These are phyloP conservation scores for Tichodroma muraria DNA, from an alignment of 2,113 vertebrate genomes.

Conservation along the genomic window DNA sequence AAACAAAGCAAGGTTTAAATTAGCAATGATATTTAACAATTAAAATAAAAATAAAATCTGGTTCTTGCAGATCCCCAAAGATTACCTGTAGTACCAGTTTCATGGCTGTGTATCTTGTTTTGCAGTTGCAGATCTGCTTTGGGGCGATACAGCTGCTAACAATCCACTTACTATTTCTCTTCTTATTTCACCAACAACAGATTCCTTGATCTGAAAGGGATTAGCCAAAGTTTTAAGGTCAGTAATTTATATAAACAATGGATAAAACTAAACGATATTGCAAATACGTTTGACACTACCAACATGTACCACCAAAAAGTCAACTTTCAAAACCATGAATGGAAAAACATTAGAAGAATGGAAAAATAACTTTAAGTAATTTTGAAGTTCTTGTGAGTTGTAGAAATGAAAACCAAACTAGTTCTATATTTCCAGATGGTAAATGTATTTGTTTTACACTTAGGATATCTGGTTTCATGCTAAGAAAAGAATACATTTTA, in stretches of 20 bases:
- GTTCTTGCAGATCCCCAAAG: background rate
- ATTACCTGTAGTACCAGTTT: slow-evolving; percentile 65
- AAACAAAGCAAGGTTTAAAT: background rate
- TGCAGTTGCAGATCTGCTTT: slow-evolving; percentile 63
- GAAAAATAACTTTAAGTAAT: background rate
- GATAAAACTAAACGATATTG: background rate
- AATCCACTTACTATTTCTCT: slow-evolving; percentile 90
- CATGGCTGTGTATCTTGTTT: slow-evolving; percentile 63
- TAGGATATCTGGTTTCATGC: background rate
- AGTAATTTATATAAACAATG: background rate
- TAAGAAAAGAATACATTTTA: background rate
- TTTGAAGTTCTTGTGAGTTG: background rate
- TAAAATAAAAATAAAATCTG: background rate
- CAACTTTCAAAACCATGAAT: background rate
- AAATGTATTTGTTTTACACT: background rate
- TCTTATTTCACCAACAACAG: slow-evolving; percentile 87
- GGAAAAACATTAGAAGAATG: background rate
- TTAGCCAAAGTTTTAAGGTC: slow-evolving; percentile 5
- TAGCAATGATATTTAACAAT: background rate
- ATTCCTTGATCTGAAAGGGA: slow-evolving; percentile 85
- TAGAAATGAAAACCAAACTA: background rate
- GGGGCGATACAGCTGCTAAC: slow-evolving; percentile 80
- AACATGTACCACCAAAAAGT: background rate
- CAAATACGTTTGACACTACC: background rate
- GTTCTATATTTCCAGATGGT: background rate